Conservation (phyloP, 2,888 invertebrate genomes). For the Plemyria rubiginata region DNA sequence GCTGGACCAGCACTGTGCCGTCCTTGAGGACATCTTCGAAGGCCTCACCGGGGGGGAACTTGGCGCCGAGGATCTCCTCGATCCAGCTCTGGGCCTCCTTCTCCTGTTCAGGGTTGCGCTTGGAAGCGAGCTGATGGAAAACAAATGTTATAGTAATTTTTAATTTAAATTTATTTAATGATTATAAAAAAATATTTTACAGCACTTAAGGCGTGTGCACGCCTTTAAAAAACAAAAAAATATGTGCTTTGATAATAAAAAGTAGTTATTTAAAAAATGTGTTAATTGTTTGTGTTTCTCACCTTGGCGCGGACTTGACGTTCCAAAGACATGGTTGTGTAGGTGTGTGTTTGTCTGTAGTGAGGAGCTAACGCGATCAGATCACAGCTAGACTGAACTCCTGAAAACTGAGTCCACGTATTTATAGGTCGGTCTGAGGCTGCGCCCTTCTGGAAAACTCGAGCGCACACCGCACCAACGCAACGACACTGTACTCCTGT, state of each 20-base stretch:
- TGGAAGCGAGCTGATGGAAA: slow-evolving; percentile 89
- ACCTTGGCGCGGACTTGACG: slow-evolving; percentile 96
- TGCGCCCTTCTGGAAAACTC: slow-evolving; percentile 82
- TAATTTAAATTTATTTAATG: not conserved
- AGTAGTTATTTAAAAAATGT: not conserved
- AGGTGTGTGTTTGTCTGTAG: slow-evolving; percentile 58
- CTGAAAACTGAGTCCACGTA: slow-evolving; percentile 72
- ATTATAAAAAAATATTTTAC: too few relatives aligned
- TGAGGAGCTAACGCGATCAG: slow-evolving; percentile 65
- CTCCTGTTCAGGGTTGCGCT: slow-evolving; percentile 93
- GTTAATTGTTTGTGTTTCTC: not conserved
- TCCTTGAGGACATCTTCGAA: slow-evolving; percentile 97
- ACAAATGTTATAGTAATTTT: not conserved
- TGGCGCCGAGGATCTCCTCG: slow-evolving; percentile 93
- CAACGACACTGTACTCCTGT: slow-evolving; percentile 55
- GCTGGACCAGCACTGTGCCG: slow-evolving; percentile 95
- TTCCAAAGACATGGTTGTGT: slow-evolving; percentile 93
- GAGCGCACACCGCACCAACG: slow-evolving; percentile 55
- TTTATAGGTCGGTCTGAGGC: slow-evolving; percentile 75
- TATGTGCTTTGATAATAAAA: too few relatives aligned
- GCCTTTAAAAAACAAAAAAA: too few relatives aligned
- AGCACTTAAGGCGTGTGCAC: too few relatives aligned
- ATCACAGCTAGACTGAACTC: slow-evolving; percentile 81
- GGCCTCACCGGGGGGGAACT: slow-evolving; percentile 91
- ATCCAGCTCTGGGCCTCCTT: slow-evolving; percentile 97